Base-by-base conservation (phyloP, 2,113 vertebrate genomes). In the Tachysurus vachellii region DNA sequence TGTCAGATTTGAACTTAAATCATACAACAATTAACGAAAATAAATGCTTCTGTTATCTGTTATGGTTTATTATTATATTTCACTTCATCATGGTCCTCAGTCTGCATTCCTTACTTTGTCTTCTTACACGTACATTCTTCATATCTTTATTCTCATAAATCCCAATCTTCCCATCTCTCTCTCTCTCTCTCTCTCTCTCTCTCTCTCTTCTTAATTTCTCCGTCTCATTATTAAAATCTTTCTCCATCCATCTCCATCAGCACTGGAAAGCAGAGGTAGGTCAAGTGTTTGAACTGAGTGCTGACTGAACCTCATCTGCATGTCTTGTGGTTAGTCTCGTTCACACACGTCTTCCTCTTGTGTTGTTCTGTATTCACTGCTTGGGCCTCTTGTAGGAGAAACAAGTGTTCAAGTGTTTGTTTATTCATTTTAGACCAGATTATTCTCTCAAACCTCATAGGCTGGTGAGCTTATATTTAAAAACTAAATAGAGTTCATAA, bases 181-280 rank as follows among this genome's bases (percentile, higher is more conserved):
- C 54, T 88, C 42, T 86, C 66, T 77, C 71, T 54, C 70, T 84
- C 44, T 70, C 61, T 23, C 36, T 36, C 36, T 36, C 36, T 86
- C 66, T 77, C 71, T 54, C 70, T 84, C 44, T 70, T 19, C 8
- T 62, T 57, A 66, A 31, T 23, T 68, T 84, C 82, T 71, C 28
- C 36, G 61, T 87, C 70, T 83, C 81, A 85, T 50, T 66, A 87
- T 83, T 71, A 53, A 76, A 84, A 82, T 82, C n/a, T 53, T 5
- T 90, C 90, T 84, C 64, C 90, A 79, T 90, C 90, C 80, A 80
- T 90, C 82, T 91, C 93, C 92, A 68, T 85, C 94, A 99, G 97
- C 97, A 98, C 94, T 98, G 97, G 97, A 96, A 96, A 94, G 93
- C 93, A 16, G 96, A 97, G 97, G 97, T 98, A 95, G 93, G 94